Percentiles rank a stretch among this genome's conserved stretches.
These are phyloP conservation scores for Cherax quadricarinatus DNA, from an alignment of 1,140 invertebrate species.

Conservation along the genomic window DNA sequence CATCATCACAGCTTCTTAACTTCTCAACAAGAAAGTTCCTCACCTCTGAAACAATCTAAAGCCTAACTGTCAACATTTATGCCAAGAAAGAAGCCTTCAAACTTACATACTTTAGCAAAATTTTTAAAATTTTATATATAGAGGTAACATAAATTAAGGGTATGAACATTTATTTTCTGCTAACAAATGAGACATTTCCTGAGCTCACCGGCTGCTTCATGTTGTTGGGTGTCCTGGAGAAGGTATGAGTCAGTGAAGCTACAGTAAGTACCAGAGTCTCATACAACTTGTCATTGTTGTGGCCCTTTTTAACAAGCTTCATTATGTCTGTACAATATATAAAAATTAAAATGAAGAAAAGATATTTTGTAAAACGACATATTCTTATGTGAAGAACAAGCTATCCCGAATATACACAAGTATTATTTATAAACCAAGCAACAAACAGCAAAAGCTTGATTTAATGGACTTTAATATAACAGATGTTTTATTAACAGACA, in stretches of 20 bases:
- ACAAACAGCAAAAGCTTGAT: no score
- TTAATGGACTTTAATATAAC: no score
- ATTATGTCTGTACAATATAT: slow-evolving; percentile 74
- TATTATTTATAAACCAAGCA: no score
- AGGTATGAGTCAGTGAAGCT: slow-evolving; percentile 80
- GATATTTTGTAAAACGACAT: no score
- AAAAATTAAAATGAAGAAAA: neutral
- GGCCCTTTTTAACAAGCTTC: slow-evolving; percentile 75
- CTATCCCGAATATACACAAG: no score
- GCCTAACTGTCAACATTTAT: slow-evolving; percentile 41
- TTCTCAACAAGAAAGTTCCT: slow-evolving; percentile 78
- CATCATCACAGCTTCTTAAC: slow-evolving; percentile 79
- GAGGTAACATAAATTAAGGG: no score
- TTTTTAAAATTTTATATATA: no score
- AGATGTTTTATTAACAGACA: no score
- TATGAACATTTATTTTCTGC: no score
- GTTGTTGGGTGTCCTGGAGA: slow-evolving; percentile 60
- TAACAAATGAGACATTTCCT: neutral
- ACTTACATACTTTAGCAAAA: no score
- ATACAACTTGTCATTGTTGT: slow-evolving; percentile 79
- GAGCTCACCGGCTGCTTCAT: neutral
- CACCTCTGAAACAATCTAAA: slow-evolving; percentile 77
- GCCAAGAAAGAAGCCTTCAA: neutral
- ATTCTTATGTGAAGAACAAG: no score
- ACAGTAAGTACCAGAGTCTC: slow-evolving; percentile 83